phyloP scores from a whole-genome alignment of 2,797 vertebrate genomes.

The Selene dorsalis region DNA sequence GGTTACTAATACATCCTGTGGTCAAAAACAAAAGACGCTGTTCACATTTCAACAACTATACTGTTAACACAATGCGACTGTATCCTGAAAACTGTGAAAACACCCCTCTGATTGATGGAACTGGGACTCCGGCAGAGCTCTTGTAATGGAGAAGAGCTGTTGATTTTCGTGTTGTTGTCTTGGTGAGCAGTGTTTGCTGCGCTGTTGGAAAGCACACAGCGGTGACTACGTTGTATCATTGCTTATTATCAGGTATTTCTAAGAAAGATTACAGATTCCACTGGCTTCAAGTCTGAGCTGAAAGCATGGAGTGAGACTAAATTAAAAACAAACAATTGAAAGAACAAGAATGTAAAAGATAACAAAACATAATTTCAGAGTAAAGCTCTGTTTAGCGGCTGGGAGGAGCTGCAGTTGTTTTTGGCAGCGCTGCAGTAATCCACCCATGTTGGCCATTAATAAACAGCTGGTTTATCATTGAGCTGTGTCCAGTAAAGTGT shows the following conservation, averaged over 20 bases:
- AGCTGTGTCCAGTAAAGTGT: constrained; percentile 48
- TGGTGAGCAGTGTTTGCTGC: neutral
- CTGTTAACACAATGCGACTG: neutral
- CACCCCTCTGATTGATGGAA: neutral
- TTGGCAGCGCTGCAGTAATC: constrained; percentile 60
- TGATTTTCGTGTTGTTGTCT: neutral
- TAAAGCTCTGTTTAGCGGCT: constrained; percentile 59
- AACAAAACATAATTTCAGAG: constrained; percentile 55
- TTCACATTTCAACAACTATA: neutral
- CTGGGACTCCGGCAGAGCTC: neutral
- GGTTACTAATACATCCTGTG: neutral
- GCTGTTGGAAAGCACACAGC: neutral
- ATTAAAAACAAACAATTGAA: constrained; percentile 64
- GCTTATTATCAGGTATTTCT: constrained; percentile 16
- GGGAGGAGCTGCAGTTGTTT: constrained; percentile 54
- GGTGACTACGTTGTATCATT: neutral
- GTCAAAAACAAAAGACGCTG: neutral
- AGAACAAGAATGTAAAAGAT: constrained; percentile 59
- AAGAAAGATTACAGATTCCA: constrained; percentile 26
- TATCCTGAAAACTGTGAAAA: neutral
- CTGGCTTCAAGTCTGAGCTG: constrained; percentile 37
- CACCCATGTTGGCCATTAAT: constrained; percentile 46
- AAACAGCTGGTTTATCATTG: constrained; percentile 63
- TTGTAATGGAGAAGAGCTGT: neutral
- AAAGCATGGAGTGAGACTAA: constrained; percentile 27